Base-by-base conservation (phyloP, 2,113 vertebrate genomes). In the Cariama cristata region DNA sequence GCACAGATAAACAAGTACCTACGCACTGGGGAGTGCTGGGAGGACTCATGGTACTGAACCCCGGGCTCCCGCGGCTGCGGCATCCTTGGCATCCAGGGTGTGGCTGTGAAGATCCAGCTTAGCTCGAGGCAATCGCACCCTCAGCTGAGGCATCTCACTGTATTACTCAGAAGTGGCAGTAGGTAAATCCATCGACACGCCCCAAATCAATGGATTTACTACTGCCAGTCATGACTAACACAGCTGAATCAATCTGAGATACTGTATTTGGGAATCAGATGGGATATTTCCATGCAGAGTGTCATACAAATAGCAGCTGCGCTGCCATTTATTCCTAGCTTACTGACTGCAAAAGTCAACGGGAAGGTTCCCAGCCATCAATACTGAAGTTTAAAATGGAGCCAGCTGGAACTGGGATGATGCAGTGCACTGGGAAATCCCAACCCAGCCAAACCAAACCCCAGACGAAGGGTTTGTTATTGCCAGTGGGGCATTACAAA, bases 1-100 rank as follows among this genome's bases (percentile, higher is more conserved):
- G 16, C 30, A 4, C 2, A 13, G 32, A 20, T 9, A 30, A 88
- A 38, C 0, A 6, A 6, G 56, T 7, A 6, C 35, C 3, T 1
- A 3, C 9, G 21, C 14, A 4, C 40, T 33, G 60, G 59, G 44
- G 17, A 49, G 53, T 27, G 3, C 53, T 6, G 20, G 35, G 32
- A 71, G n/a, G 18, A 18, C 22, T 38, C 28, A 0, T 0, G 0
- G 18, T 3, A 6, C 20, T 14, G 19, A 45, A 14, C 9, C 32
- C 73, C 3, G 1, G 26, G 12, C 6, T 79, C 40, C 56, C 9
- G 3, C 16, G 62, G 27, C 35, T 33, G n/a, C 60, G 35, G 47
- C 63, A 64, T 76, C 49, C 49, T 14, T 23, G 40, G 53, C 21
- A 14, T 12, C 14, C 21, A 4, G 27, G 45, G 44, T 35, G n/a